Evolutionary conservation across 2,797 vertebrate species (phyloP).

Genomic region (Sus cebifrons): DNA sequence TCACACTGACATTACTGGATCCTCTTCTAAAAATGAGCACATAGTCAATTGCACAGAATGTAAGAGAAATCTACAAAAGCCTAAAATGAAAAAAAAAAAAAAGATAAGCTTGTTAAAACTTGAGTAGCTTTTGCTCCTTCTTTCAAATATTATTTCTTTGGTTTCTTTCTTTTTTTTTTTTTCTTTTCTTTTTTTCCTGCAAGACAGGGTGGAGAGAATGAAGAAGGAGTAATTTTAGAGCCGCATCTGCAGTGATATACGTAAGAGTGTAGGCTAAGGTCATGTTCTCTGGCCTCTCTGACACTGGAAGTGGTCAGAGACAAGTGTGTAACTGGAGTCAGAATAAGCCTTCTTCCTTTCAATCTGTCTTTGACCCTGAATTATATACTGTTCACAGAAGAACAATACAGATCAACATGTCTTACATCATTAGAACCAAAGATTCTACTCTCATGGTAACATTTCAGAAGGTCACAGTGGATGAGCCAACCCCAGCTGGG

Average conservation of each 20-base stretch:
- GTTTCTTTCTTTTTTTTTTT: not conserved
- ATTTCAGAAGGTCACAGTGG: slow-evolving; percentile 10
- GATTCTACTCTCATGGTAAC: slow-evolving; percentile 53
- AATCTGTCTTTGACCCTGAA: slow-evolving; percentile 37
- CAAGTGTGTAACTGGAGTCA: not conserved
- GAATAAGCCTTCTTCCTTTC: slow-evolving; percentile 44
- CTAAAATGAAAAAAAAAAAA: not conserved
- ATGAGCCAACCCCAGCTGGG: not conserved
- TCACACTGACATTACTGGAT: not conserved
- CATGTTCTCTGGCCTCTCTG: not conserved
- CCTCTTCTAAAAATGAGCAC: not conserved
- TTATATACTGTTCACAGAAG: slow-evolving; percentile 71
- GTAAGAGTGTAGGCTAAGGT: not conserved
- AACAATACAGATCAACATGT: slow-evolving; percentile 56
- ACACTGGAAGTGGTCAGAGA: not conserved
- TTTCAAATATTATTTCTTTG: slow-evolving; percentile 5
- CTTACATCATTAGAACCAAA: slow-evolving; percentile 55
- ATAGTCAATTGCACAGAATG: not conserved
- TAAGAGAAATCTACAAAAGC: slow-evolving; percentile 9
- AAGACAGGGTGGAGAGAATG: not conserved
- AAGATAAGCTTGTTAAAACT: not conserved
- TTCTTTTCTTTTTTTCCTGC: not conserved
- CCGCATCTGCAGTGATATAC: not conserved
- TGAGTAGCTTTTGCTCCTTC: not conserved
- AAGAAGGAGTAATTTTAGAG: not conserved